A percentile compares a stretch with the other conserved stretches of the same genome.
phyloP scores from a whole-genome alignment of 1,140 invertebrate genomes.

The Babylonia areolata region DNA sequence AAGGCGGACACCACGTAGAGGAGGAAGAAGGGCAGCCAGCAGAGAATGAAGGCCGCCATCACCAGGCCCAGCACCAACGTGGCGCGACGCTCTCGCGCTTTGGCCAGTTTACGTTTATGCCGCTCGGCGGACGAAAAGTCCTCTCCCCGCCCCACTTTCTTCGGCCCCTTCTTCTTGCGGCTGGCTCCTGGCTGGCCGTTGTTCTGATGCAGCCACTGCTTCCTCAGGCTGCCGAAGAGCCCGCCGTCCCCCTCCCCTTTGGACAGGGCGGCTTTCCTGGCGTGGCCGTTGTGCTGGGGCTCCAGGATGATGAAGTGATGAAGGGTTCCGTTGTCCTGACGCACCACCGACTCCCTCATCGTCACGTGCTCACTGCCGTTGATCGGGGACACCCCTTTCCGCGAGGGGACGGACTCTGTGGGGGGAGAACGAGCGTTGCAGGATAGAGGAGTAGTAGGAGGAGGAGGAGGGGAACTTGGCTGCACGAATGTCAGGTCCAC shows the following conservation, averaged over 20 bases:
- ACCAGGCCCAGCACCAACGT: slow-evolving; percentile 98
- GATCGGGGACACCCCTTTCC: background rate
- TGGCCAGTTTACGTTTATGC: slow-evolving; percentile 93
- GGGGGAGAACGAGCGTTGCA: background rate
- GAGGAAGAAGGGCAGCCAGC: slow-evolving; percentile 99
- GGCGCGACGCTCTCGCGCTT: slow-evolving; percentile 97
- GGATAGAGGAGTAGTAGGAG: background rate
- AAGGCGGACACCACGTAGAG: slow-evolving; percentile 92
- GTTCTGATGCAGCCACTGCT: slow-evolving; percentile 27
- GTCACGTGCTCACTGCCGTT: background rate
- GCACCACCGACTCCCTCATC: background rate
- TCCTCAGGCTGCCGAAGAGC: slow-evolving; percentile 35
- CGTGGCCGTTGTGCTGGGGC: slow-evolving; percentile 45
- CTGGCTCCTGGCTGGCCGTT: background rate
- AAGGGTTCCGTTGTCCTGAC: slow-evolving; percentile 44
- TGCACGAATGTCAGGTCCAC: background rate
- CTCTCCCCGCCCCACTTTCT: slow-evolving; percentile 30
- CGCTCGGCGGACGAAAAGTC: slow-evolving; percentile 79
- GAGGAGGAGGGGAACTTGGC: background rate
- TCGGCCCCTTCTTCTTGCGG: slow-evolving; percentile 11
- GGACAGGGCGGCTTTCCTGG: background rate
- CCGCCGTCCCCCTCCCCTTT: background rate
- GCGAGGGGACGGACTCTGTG: background rate
- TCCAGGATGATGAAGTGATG: slow-evolving; percentile 50
- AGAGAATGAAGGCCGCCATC: slow-evolving; percentile 98